A percentile compares a stretch with the other conserved stretches of the same genome.
Evolutionary conservation across 2,888 invertebrate species (phyloP).

Genomic region (Drosophila nr. perissopoda): DNA sequence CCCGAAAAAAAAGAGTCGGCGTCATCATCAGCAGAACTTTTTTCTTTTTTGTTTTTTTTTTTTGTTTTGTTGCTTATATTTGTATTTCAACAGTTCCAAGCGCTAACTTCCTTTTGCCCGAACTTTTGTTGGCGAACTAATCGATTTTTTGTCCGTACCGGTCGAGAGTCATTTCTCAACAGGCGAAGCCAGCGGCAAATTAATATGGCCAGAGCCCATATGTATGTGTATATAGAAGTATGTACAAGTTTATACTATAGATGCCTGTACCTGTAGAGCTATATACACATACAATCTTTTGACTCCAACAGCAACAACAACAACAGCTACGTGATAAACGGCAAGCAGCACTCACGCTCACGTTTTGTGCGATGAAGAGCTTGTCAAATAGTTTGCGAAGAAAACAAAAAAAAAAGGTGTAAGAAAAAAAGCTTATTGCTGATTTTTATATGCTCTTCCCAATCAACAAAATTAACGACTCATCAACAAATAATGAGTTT

Average conservation of each 20-base stretch:
- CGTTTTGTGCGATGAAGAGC: constrained; percentile 31
- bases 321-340: constrained; percentile 4
- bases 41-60: constrained; percentile 13
- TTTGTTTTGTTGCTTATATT: neutral
- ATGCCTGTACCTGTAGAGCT: constrained; percentile 31
- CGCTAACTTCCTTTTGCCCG: constrained; percentile 57
- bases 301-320: constrained; percentile 18
- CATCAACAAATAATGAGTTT: neutral
- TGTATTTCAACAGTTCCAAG: constrained; percentile 51
- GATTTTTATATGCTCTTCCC: constrained; percentile 25
- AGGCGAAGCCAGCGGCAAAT: constrained; percentile 33
- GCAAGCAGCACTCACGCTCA: constrained; percentile 50
- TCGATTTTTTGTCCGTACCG: constrained; percentile 64
- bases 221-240: constrained; percentile 4
- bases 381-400: constrained; percentile 5
- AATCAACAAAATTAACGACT: neutral
- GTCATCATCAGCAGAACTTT: constrained; percentile 50
- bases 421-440: constrained; percentile 14
- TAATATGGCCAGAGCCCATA: constrained; percentile 50
- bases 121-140: constrained; percentile 63
- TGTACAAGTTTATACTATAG: neutral
- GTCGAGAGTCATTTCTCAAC: constrained; percentile 37
- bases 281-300: constrained; percentile 10
- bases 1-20: constrained; percentile 45
- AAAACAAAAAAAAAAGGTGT: constrained; percentile 27